These are phyloP conservation scores for Argentina silus DNA, from an alignment of 2,797 vertebrate species.

Conservation along the genomic window DNA sequence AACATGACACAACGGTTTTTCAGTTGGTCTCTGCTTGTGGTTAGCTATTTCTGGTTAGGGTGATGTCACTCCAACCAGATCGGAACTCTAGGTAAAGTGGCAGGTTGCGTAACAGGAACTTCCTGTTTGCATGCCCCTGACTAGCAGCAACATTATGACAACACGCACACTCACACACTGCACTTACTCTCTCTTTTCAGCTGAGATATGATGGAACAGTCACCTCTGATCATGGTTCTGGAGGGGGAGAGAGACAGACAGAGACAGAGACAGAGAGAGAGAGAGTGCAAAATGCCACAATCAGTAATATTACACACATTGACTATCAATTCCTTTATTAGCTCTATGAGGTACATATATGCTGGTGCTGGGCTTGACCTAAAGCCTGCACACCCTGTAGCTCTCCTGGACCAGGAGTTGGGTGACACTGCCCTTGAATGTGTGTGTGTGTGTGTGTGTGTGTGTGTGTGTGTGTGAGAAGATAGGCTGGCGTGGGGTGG, in stretches of 20 bases:
- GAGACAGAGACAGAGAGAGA: constrained; percentile 6
- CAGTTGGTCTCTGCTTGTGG: no score
- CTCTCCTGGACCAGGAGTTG: no score
- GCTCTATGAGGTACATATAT: no score
- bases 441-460: no score
- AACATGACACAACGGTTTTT: no score
- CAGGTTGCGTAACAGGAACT: constrained; percentile 25
- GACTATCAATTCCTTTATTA: no score
- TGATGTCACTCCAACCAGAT: background rate
- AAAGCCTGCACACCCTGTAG: no score
- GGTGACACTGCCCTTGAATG: no score
- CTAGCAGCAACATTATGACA: background rate
- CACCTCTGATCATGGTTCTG: constrained; percentile 95
- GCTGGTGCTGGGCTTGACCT: background rate
- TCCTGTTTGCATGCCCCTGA: constrained; percentile 11
- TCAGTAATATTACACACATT: no score
- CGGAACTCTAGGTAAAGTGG: no score
- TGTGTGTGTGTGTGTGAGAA: no score
- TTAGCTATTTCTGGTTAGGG: background rate
- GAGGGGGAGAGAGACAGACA: background rate
- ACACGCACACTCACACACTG: background rate
- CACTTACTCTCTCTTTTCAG: constrained; percentile 88
- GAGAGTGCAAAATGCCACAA: background rate
- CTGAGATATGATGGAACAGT: constrained; percentile 94
- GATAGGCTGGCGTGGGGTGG: no score